Base-by-base conservation (phyloP, 2,888 invertebrate genomes). In the Meta bourneti region DNA sequence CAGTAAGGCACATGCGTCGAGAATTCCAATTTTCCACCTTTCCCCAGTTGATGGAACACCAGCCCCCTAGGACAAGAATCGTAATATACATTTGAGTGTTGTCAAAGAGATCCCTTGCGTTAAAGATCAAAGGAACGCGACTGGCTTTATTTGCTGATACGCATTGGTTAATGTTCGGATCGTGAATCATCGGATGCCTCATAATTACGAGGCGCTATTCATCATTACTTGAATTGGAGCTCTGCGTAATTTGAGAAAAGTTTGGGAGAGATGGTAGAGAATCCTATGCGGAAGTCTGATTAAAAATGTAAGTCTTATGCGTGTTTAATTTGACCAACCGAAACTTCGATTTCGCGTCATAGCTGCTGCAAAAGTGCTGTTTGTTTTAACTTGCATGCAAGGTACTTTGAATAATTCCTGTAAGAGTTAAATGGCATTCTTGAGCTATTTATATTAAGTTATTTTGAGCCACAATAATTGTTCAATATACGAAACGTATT, bases 111-210 rank as follows among this genome's bases (percentile, higher is more conserved):
- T 9, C 49, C 51, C 48, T 34, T 6, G 69, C 52, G 82, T 71
- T 5, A 34, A 54, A 84, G 61, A 84, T 84, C 84, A 84, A 84
- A 84, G 84, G 75, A 34, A 84, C 7, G 6, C 34, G 7, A 7
- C 13, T 9, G 7, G 75, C 75, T 75, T 84, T 84, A 84, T 75
- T 84, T 75, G 84, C 84, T 61, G 74, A 75, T 75, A 75, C 74
- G 34, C 75, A 34, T 84, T 34, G n/a, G 34, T 61, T 54, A 34
- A 52, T 84, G 54, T 20, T 8, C 0, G 48, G n/a, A 6, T 51
- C 34, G 7, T 19, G 11, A 51, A 72, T 72, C 51, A 51, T 7
- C 54, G 48, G 16, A 6, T 48, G 54, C 34, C 8, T 52, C 7
- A 54, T 75, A 54, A 34, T 74, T 75, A 84, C n/a, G 34, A 72